These are phyloP conservation scores for Limnephilus rhombicus DNA, from an alignment of 2,888 invertebrate species.

Conservation along the genomic window DNA sequence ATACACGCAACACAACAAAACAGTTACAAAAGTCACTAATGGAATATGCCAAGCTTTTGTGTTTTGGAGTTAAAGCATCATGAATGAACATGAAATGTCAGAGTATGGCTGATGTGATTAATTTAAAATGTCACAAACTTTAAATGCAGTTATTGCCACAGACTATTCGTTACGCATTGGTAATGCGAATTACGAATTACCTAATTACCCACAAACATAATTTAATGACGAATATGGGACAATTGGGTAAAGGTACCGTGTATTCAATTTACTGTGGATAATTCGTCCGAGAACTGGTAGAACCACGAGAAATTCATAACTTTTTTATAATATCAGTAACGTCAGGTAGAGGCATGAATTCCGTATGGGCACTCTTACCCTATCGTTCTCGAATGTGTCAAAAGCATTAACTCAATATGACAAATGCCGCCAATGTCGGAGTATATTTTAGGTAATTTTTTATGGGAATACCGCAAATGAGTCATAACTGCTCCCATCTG, in stretches of 20 bases:
- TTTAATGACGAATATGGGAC: too few relatives aligned
- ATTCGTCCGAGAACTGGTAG: neutral
- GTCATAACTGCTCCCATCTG: too few relatives aligned
- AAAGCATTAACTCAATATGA: too few relatives aligned
- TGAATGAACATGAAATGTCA: neutral
- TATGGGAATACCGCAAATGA: too few relatives aligned
- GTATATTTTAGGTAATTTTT: too few relatives aligned
- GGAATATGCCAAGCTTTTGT: neutral
- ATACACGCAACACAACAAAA: neutral
- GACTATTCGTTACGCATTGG: neutral
- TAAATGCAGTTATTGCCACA: neutral
- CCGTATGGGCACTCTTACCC: too few relatives aligned
- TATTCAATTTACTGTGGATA: neutral
- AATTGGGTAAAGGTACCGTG: neutral
- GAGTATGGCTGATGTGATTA: neutral
- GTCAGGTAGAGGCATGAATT: neutral
- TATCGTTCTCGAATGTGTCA: too few relatives aligned
- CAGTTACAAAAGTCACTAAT: neutral
- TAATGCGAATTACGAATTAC: neutral
- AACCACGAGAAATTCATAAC: neutral
- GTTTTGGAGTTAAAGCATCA: neutral
- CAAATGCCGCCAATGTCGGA: too few relatives aligned
- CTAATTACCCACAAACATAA: too few relatives aligned
- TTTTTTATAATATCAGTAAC: neutral
- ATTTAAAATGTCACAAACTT: neutral